Base-by-base conservation (phyloP, 1,140 invertebrate genomes). In the Himalopsyche phryganea region DNA sequence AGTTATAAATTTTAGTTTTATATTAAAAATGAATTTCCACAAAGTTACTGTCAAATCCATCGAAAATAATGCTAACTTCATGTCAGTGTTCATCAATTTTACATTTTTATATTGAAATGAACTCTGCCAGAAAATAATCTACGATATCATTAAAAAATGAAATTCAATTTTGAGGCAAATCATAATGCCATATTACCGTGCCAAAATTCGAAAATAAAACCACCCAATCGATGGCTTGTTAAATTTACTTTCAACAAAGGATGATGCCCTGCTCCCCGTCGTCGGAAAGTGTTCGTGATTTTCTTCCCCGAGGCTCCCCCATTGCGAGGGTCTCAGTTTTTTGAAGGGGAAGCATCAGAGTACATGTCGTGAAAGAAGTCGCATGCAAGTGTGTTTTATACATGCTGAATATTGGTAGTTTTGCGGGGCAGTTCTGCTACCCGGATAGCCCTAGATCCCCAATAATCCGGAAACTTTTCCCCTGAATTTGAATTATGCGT, bases 401-500 rank as follows among this genome's bases (percentile, higher is more conserved):
- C 23, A 28, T 28, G 9, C 23, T 28, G 23, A 9, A 5, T 28
- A 28, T 28, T 28, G 23, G 23, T 28, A 38, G n/a, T 19, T 19
- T 38, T 3, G 48, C 23, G 48, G 36, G 19, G 20, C 19, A 19
- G 15, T 10, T 11, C 32, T 28, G 19, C n/a, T 20, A 47, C 48
- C 13, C 19, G 50, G 36, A 41, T 40, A 14, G 14, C 46, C 45
- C 13, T 17, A 36, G 19, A 10, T 36, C 2, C 44, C 15, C 7
- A n/a, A 46, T 56, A 56, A 56, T 56, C 53, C 53, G 13, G 28
- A 56, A 56, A 56, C 42, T 56, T 56, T 56, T 48, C 53, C 45
- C 48, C 53, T 38, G 53, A 56, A 56, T 56, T 56, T 56, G 53
- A 56, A 56, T 48, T 56, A 56, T 56, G 53, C 32, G 53, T 56